A percentile compares a stretch with the other conserved stretches of the same genome.
phyloP scores from a whole-genome alignment of 1,140 invertebrate species.

The Frieseomelitta varia region DNA sequence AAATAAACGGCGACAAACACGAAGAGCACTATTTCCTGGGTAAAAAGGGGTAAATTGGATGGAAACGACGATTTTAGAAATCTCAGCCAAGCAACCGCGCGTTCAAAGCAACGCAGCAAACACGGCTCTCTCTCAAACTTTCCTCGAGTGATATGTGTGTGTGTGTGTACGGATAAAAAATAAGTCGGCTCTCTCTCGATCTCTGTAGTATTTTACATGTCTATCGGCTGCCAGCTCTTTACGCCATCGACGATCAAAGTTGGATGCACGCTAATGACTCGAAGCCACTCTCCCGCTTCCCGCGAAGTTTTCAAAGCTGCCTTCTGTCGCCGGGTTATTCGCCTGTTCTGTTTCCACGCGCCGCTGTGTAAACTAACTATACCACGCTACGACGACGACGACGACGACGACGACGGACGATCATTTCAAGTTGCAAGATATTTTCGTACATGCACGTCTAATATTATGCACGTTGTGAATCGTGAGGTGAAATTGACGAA shows the following conservation, averaged over 20 bases:
- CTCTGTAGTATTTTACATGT: conserved; percentile 17
- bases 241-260: conserved; percentile 28
- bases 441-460: background rate
- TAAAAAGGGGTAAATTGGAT: background rate
- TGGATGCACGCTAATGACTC: conserved; percentile 31
- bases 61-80: conserved; percentile 14
- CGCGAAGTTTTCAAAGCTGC: conserved; percentile 35
- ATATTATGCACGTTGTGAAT: rapidly evolving
- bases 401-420: background rate
- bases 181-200: background rate
- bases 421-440: background rate
- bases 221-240: conserved; percentile 21
- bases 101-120: background rate
- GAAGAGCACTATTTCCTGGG: background rate
- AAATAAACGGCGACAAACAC: background rate
- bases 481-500: background rate
- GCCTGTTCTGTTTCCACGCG: background rate
- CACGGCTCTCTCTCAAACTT: conserved; percentile 1
- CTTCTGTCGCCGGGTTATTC: background rate
- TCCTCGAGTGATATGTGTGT: background rate
- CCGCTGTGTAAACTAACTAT: background rate
- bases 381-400: conserved; percentile 2
- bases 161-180: background rate
- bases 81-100: background rate
- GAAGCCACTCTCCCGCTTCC: background rate